A percentile compares a stretch with the other conserved stretches of the same genome.
phyloP scores from a whole-genome alignment of 1,140 invertebrate species.

The Neelides sp. region DNA sequence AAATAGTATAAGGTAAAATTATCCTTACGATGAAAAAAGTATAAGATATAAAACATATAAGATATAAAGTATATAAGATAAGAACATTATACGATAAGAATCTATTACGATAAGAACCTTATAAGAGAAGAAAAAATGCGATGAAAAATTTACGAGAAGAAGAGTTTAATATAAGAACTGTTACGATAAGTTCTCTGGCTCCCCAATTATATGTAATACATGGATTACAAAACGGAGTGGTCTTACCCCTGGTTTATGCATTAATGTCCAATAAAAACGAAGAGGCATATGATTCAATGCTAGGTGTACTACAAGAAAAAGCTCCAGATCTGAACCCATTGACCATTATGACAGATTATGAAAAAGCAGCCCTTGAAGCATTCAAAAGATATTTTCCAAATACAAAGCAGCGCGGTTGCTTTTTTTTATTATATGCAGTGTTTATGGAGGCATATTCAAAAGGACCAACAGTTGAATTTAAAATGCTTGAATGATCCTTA shows the following conservation, averaged over 20 bases:
- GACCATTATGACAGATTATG: conserved; percentile 4
- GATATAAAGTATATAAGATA: too few species aligned
- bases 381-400: background rate
- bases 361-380: background rate
- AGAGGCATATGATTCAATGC: conserved; percentile 1
- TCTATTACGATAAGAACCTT: too few species aligned
- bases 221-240: too few species aligned
- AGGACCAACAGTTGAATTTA: background rate
- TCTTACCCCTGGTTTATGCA: conserved; percentile 12
- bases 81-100: too few species aligned
- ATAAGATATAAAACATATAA: too few species aligned
- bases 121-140: too few species aligned
- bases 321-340: background rate
- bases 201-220: too few species aligned
- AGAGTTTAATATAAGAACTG: too few species aligned
- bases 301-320: background rate
- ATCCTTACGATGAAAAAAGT: too few species aligned
- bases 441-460: conserved; percentile 1
- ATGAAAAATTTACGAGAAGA: too few species aligned
- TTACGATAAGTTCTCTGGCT: too few species aligned
- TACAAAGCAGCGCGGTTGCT: background rate
- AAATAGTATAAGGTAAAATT: too few species aligned
- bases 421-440: conserved; percentile 1
- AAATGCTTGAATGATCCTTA: conserved; percentile 9
- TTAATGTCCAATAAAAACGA: conserved; percentile 10